Base-by-base conservation (phyloP, 1,140 invertebrate species). In the Aphis craccivora region DNA sequence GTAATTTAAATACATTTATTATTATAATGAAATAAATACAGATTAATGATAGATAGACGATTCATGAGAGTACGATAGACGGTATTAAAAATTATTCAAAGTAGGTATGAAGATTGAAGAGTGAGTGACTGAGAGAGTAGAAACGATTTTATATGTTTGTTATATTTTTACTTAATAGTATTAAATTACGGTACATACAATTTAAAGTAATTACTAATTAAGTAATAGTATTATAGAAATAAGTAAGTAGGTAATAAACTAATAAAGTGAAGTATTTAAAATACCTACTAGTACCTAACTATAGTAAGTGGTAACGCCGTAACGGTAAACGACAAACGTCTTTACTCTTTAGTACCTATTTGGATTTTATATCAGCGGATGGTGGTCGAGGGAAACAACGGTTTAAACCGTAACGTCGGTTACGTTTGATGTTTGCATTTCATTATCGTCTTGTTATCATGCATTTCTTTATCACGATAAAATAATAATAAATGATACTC, bases 401-500 rank as follows among this genome's bases (percentile, higher is more conserved):
- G 87, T 88, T 88, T 53, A 88, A 88, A 88, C 87, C 87, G 18
- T 48, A 88, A 88, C n/a, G 8, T 22, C 87, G 87, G 87, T 88
- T 51, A 88, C 18, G 87, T 88, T n/a, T 43, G 43, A 43, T 86
- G 18, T 35, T 30, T 30, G 45, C 37, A 51, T 88, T 51, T 88
- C 48, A 40, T 84, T 84, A 84, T 51, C 30, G 48, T 48, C 22
- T 22, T 35, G 87, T 35, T 88, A 53, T 88, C 87, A 35, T 4
- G 35, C 48, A 51, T 53, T 88, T n/a, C 45, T 48, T 87, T 88
- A 88, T 88, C 87, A 88, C n/a, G 22, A 88, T 48, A 48, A 35
- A 43, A 45, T n/a, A 83, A 83, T 37, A 83, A 37, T 25, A 84
- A 25, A 40, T 25, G 83, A 40, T 40, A 37, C 35, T 83, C 6